Percentiles rank a stretch among this genome's conserved stretches.
Conservation (phyloP, 1,140 invertebrate genomes). For the Diachasmimorpha longicaudata region DNA sequence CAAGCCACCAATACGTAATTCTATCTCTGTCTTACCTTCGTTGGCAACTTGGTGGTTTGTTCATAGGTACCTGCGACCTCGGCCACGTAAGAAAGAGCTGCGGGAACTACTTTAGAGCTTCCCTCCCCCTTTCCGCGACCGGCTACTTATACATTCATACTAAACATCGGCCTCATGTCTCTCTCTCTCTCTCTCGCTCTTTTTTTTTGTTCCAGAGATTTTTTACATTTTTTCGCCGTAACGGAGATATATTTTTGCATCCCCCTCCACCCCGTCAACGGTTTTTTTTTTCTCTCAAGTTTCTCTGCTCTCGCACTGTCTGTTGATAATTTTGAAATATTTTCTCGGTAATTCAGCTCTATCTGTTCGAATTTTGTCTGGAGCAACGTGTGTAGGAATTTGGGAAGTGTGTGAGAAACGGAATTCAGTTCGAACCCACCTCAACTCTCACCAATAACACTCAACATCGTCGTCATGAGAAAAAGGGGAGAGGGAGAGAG, state of each 20-base stretch:
- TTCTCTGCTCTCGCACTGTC: not conserved
- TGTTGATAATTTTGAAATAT: not conserved
- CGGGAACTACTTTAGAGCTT: slow-evolving; percentile 2
- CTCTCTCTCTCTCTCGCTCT: not conserved
- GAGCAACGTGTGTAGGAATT: not conserved
- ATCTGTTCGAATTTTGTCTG: not conserved
- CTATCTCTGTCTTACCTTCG: slow-evolving; percentile 3
- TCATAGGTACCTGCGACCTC: slow-evolving; percentile 10
- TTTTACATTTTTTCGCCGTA: not conserved
- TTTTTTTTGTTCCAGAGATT: not conserved
- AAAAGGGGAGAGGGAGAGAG: slow-evolving; percentile 19
- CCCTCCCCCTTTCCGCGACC: slow-evolving; percentile 18
- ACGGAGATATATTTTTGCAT: slow-evolving; percentile 11
- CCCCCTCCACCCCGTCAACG: not conserved
- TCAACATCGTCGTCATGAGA: slow-evolving; percentile 12
- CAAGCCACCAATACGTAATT: not conserved
- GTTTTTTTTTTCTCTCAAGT: not conserved
- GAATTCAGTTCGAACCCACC: slow-evolving; percentile 18
- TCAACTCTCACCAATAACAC: slow-evolving; percentile 37
- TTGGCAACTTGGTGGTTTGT: not conserved
- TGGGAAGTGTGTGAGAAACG: not conserved
- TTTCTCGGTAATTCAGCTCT: not conserved
- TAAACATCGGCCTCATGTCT: slow-evolving; percentile 30
- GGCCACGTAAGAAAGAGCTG: slow-evolving; percentile 17
- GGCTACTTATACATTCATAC: slow-evolving; percentile 38